Evolutionary conservation across 2,113 vertebrate genomes (phyloP), one percentile per base, ranked within the genome.

Genomic region (Brachionichthys hirsutus): DNA sequence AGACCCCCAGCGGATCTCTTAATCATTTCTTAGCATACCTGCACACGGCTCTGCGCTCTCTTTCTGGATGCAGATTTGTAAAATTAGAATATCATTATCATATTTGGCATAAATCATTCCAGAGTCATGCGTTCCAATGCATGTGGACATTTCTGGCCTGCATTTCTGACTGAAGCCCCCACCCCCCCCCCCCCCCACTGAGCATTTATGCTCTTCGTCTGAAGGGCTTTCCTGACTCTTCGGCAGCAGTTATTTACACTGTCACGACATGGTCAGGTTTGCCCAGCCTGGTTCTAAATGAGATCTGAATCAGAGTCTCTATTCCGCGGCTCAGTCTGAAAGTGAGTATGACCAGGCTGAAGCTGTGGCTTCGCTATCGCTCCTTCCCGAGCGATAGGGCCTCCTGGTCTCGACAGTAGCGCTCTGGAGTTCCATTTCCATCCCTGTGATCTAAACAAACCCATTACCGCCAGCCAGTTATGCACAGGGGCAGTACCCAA

Each of bases 391-490:
- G 80, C 70, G 87, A 89, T 84, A 89, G 73, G 73, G 63, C 75
- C 81, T 86, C 84, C 78, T 76, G 84, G 74, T 81, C 72, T 77
- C 81, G 53, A 66, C 70, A 54, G 57, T 42, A 30, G 64, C 80
- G 87, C 89, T 91, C 83, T 88, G 81, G 83, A 85, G 78, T 83
- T 86, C 77, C 84, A 91, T 91, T 91, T 91, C 89, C 90, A 89
- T 91, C 78, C 88, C 86, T 91, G 86, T 90, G 90, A 91, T 91
- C 87, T 87, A 91, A 89, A 91, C 89, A 91, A 92, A 88, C 90
- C 89, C 85, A 91, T 91, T 91, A 91, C 80, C 20, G 55, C 47
- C 75, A 71, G 77, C 70, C 77, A 82, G 74, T 72, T 87, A 78
- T 75, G 66, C 78, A 80, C 75, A 72, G 75, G 85, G 78, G 77